Base-by-base conservation (phyloP, 2,888 invertebrate species). In the Apamea epomidion region DNA sequence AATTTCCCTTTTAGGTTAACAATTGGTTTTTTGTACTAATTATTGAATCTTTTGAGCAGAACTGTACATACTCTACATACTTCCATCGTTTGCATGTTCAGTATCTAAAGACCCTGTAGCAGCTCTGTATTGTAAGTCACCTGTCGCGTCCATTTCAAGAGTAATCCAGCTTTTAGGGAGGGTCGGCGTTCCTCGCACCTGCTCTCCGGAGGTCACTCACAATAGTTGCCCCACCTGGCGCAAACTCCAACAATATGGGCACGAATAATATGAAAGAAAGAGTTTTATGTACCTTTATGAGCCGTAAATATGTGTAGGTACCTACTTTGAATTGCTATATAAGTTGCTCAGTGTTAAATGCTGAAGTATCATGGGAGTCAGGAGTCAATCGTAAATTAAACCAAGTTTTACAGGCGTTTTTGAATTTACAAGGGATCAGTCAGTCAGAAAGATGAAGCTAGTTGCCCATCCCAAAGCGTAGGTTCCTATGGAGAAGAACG, bases 111-210 rank as follows among this genome's bases (percentile, higher is more conserved):
- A 51, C 37, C 16, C n/a, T 68, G 45, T 78, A 68, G 58, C 69
- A 64, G 25, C 51, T 74, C 45, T 58, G 58, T 60, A 62, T 80
- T 69, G 78, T 86, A 76, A 84, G 81, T 84, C 81, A 84, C 82
- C 84, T 78, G 86, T 80, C 81, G 71, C 72, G 48, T 83, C 72
- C 76, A 78, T 88, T 87, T 83, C 74, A 80, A 81, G 45, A 74
- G 80, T 80, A 76, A 82, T 79, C 84, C 81, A 77, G 84, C 84
- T 80, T 83, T 83, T 71, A 76, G 78, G 71, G 76, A 45, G 69
- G 74, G 32, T 60, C 65, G 85, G 74, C 76, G 80, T 89, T 84
- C 60, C 70, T 72, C 80, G 71, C 88, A 89, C 88, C 88, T 89
- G 89, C 18, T 76, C 86, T 73, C 74, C 74, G 54, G 62, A 86